These are phyloP conservation scores for Drosophila kambysellisi DNA, from an alignment of 2,888 invertebrate species.

Conservation along the genomic window DNA sequence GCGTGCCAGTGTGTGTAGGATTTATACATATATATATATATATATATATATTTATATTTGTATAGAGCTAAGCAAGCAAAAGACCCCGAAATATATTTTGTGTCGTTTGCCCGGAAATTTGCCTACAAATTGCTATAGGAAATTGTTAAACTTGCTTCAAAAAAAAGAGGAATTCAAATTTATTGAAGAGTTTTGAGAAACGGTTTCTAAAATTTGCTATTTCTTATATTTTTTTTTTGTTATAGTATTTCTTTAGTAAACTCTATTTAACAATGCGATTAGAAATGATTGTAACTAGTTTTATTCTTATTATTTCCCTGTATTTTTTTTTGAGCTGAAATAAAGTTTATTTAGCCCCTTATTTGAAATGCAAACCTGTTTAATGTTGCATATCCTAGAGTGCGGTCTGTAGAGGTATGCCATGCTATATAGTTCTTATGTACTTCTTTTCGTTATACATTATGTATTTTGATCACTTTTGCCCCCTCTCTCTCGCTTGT, in stretches of 20 bases:
- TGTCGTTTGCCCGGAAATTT: conserved; percentile 5
- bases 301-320: neutral
- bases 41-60: neutral
- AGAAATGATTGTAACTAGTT: neutral
- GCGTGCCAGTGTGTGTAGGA: too few relatives aligned
- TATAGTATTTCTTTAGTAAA: too few relatives aligned
- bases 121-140: neutral
- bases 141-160: neutral
- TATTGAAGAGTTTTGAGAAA: neutral
- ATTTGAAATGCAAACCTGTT: neutral
- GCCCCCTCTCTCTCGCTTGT: too few relatives aligned
- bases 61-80: conserved; percentile 6
- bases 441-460: neutral
- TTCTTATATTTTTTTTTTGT: neutral
- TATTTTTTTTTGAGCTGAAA: neutral
- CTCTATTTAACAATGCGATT: neutral
- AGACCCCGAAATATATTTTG: conserved; percentile 8
- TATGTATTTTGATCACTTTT: neutral
- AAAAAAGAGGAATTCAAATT: neutral
- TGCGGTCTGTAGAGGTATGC: neutral
- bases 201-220: neutral
- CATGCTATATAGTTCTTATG: neutral
- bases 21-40: neutral
- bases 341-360: neutral
- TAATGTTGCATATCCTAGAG: too few relatives aligned